Evolutionary conservation across 1,140 invertebrate species (phyloP).

Genomic region (Drosophila kikkawai): DNA sequence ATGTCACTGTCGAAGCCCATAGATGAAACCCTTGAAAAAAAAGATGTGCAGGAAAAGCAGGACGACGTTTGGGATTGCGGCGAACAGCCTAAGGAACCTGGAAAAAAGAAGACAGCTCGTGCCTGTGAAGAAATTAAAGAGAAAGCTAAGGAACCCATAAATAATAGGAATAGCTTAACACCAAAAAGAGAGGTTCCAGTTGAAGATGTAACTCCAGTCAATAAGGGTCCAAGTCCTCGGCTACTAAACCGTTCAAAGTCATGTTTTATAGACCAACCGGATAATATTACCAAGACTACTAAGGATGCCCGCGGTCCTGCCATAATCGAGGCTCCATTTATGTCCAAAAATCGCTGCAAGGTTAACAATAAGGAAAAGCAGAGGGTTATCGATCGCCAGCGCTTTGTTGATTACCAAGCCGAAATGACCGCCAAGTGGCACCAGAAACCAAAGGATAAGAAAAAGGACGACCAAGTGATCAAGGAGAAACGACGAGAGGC

Average conservation of each 20-base stretch:
- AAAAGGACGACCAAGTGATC: slow-evolving; percentile 31
- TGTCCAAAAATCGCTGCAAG: slow-evolving; percentile 61
- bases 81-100: not conserved
- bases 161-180: not conserved
- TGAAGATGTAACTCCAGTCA: not conserved
- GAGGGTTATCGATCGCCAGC: slow-evolving; percentile 37
- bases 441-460: slow-evolving; percentile 58
- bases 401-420: slow-evolving; percentile 19
- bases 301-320: slow-evolving; percentile 20
- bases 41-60: not conserved
- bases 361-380: slow-evolving; percentile 5
- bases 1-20: not conserved
- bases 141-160: not conserved
- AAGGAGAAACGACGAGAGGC: slow-evolving; percentile 66
- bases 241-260: slow-evolving; percentile 19
- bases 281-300: not conserved
- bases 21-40: not conserved
- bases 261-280: not conserved
- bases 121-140: not conserved
- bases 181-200: not conserved
- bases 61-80: not conserved
- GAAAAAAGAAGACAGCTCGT: not conserved
- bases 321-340: slow-evolving; percentile 58
- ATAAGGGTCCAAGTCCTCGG: slow-evolving; percentile 3
- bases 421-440: slow-evolving; percentile 8